Conservation (phyloP, 2,888 invertebrate genomes). For the Phyllotreta striolata region DNA sequence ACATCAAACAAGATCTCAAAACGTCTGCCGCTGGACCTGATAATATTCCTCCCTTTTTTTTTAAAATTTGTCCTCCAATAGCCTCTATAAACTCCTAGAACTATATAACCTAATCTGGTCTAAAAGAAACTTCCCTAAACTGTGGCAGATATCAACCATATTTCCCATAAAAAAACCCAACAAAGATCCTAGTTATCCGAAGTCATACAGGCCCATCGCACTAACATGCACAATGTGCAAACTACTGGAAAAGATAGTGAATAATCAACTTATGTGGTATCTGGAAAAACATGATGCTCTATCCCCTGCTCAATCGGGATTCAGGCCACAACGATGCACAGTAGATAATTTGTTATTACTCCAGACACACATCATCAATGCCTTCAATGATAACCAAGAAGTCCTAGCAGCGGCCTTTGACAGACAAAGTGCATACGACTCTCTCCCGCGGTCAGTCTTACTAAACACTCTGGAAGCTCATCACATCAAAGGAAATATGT, state of each 20-base stretch:
- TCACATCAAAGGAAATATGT: background rate
- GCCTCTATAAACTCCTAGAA: conserved; percentile 9
- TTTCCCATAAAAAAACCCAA: background rate
- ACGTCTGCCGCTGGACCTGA: conserved; percentile 27
- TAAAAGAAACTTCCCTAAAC: background rate
- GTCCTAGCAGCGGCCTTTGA: background rate
- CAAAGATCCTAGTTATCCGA: background rate
- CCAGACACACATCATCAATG: conserved; percentile 6
- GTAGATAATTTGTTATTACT: conserved; percentile 2
- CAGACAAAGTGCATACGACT: conserved; percentile 1
- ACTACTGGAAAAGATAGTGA: too few species aligned
- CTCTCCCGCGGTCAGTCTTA: background rate
- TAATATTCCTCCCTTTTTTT: conserved; percentile 24
- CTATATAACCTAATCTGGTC: background rate
- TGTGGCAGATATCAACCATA: background rate
- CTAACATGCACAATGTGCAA: background rate
- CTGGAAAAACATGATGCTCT: background rate
- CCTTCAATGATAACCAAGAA: conserved; percentile 1
- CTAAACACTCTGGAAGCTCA: background rate
- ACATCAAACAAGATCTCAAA: conserved; percentile 3
- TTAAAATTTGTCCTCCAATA: conserved; percentile 15
- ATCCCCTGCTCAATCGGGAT: background rate
- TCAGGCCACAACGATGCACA: background rate
- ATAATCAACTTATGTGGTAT: too few species aligned
- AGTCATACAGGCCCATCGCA: background rate